Conservation (phyloP, 2,888 invertebrate species). For the Lepidochitona cinerea region DNA sequence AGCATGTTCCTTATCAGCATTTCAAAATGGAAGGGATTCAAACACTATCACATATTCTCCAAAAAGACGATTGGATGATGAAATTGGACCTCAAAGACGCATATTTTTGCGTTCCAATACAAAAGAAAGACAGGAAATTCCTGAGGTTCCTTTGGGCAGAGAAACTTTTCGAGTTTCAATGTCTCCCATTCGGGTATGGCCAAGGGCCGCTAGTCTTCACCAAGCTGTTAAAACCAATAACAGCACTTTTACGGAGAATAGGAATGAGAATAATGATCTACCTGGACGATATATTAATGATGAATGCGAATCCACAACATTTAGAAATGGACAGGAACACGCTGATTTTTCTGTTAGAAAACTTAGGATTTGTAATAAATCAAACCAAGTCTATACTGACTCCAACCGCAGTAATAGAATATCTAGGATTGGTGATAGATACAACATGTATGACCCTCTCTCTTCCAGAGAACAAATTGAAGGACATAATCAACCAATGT, state of each 20-base stretch:
- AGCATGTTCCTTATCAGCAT: conserved; percentile 11
- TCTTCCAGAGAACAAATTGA: too few species aligned
- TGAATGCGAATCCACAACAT: background rate
- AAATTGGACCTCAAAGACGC: conserved; percentile 22
- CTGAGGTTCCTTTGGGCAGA: conserved; percentile 13
- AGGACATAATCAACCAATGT: too few species aligned
- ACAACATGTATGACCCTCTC: too few species aligned
- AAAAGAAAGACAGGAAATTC: conserved; percentile 2
- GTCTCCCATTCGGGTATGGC: conserved; percentile 16
- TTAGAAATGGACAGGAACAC: background rate
- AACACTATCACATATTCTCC: conserved; percentile 8
- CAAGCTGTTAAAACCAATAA: conserved; percentile 18
- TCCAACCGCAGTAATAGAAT: too few species aligned
- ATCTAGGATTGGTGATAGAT: too few species aligned
- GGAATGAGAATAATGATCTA: conserved; percentile 2
- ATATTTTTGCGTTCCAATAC: conserved; percentile 21
- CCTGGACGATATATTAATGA: background rate
- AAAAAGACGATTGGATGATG: conserved; percentile 15
- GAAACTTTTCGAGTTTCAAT: conserved; percentile 12
- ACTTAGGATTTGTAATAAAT: conserved; percentile 14
- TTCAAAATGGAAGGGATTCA: conserved; percentile 15
- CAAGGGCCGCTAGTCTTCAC: conserved; percentile 19
- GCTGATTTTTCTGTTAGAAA: background rate
- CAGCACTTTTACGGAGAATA: conserved; percentile 1
- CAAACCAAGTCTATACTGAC: conserved; percentile 15